These are phyloP conservation scores for Strigops habroptila DNA, from an alignment of 2,113 vertebrate species.

Conservation along the genomic window DNA sequence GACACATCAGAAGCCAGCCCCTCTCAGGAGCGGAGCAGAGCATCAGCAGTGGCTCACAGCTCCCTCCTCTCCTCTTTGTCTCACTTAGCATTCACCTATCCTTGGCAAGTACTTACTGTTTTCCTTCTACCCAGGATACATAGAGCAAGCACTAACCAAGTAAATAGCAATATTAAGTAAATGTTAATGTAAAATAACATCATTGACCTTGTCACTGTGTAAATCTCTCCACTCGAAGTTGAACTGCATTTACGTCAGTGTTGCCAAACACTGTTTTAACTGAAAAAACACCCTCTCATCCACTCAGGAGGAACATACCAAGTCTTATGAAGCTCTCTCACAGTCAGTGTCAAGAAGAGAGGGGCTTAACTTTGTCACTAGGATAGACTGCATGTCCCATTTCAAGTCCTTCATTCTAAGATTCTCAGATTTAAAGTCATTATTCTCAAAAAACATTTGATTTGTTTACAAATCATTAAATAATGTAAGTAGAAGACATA, in stretches of 20 bases:
- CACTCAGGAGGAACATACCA: background rate
- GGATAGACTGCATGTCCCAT: background rate
- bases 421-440: background rate
- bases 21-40: background rate
- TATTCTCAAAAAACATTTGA: background rate
- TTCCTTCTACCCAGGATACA: background rate
- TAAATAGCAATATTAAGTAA: background rate
- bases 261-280: background rate
- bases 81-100: background rate
- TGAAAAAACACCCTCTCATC: background rate
- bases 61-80: background rate
- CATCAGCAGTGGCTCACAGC: accelerated
- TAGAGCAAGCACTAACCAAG: background rate
- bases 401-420: background rate
- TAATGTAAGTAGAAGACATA: background rate
- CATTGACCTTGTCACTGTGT: background rate
- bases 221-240: background rate
- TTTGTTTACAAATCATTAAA: background rate
- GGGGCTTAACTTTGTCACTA: background rate
- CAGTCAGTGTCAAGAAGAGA: background rate
- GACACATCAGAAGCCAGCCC: background rate
- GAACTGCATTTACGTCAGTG: background rate
- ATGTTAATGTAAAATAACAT: background rate
- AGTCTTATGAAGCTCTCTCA: background rate
- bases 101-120: background rate